Percentiles rank a stretch among this genome's conserved stretches.
phyloP scores from a whole-genome alignment of 2,113 vertebrate species.

The Embiotoca jacksoni region DNA sequence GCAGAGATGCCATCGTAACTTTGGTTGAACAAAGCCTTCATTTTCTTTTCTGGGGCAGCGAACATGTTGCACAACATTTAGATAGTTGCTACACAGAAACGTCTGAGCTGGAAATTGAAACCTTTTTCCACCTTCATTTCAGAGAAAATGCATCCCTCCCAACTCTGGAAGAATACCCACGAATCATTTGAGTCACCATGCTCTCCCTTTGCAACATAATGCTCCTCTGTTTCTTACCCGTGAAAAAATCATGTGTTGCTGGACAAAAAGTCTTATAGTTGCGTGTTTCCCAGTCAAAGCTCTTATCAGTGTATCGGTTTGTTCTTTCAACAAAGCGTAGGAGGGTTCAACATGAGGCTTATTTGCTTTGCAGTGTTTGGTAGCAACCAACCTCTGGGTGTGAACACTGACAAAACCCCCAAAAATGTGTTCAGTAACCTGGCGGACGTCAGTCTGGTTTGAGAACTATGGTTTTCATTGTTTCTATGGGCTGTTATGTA shows the following conservation, averaged over 20 bases:
- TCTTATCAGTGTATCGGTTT: neutral
- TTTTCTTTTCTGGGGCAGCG: too few species aligned
- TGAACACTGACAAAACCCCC: slow-evolving; percentile 22
- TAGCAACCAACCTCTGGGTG: slow-evolving; percentile 77
- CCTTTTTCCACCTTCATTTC: neutral
- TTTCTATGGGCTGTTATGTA: slow-evolving; percentile 19
- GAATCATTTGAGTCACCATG: too few species aligned
- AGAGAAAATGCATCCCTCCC: neutral
- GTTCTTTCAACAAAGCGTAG: neutral
- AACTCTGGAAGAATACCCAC: too few species aligned
- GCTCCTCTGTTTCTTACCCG: too few species aligned
- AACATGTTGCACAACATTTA: too few species aligned
- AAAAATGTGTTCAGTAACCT: slow-evolving; percentile 30
- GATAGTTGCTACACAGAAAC: neutral
- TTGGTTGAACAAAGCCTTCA: too few species aligned
- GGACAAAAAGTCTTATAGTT: too few species aligned
- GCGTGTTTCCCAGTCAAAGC: too few species aligned
- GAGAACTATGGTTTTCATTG: slow-evolving; percentile 19
- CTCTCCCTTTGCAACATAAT: too few species aligned
- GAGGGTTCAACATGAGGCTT: slow-evolving; percentile 40
- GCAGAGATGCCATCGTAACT: too few species aligned
- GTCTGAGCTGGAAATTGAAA: neutral
- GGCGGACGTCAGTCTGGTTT: slow-evolving; percentile 12
- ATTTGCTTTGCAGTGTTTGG: slow-evolving; percentile 73
- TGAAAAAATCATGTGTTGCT: too few species aligned